Evolutionary conservation across 2,888 invertebrate genomes (phyloP), one percentile per base, ranked within the genome.

Genomic region (Oligia fasciuncula): DNA sequence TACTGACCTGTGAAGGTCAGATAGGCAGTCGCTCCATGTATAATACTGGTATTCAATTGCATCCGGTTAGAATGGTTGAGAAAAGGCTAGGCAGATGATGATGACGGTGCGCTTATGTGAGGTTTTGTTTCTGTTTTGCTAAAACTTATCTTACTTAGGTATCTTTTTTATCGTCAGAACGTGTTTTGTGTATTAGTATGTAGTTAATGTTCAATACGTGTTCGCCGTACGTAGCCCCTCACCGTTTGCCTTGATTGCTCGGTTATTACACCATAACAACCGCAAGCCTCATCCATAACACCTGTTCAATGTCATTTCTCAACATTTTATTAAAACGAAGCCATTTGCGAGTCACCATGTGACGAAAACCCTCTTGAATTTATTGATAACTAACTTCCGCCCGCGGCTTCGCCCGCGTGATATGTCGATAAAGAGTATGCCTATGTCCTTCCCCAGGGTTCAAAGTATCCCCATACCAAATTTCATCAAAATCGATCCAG

Each of bases 101-200:
- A 62, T 62, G 60, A 60, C 4, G 14, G n/a, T 60, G 29, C 14
- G 29, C 19, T 35, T 29, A 69, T 29, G 13, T 29, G 29, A 35
- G 77, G 17, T 51, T 51, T 49, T 23, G 11, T 43, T 76, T 29
- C 51, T 19, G 4, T 40, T 54, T 67, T 46, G 1, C n/a, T 69
- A 23, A 35, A 43, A 70, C 23, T 40, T 40, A 40, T 40, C 40
- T 63, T 62, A 70, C 23, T 63, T 62, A n/a, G n/a, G n/a, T n/a
- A 80, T 80, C 79, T 77, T 63, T 86, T 71, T 57, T 63, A 74
- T 29, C 14, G 54, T 57, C 60, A 29, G 13, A 68, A 87, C 72
- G 29, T 75, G 60, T 71, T 79, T 73, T 73, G 62, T 51, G 54
- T 63, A 2, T 14, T 23, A 23, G 14, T 40, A 40, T 40, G 40